phyloP scores from a whole-genome alignment of 2,113 vertebrate genomes.

The Scomber colias region DNA sequence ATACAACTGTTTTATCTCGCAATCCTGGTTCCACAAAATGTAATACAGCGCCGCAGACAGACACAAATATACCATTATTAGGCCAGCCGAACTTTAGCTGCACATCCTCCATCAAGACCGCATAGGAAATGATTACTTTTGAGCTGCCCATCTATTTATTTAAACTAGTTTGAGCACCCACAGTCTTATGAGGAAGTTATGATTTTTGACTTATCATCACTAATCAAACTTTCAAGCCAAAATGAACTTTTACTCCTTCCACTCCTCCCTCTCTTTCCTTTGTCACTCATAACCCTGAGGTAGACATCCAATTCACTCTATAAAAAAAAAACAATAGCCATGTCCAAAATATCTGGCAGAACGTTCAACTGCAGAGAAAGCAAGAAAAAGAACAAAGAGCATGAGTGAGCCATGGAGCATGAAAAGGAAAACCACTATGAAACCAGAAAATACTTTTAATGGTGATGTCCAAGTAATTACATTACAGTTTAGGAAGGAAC shows the following conservation, averaged over 20 bases:
- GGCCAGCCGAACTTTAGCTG: not conserved
- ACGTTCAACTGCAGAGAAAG: constrained; percentile 18
- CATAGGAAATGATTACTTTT: constrained; percentile 3
- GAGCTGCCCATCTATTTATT: constrained; percentile 4
- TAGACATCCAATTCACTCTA: constrained; percentile 2
- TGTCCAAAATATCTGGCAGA: constrained; percentile 41
- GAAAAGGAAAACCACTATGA: constrained; percentile 33
- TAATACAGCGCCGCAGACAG: constrained; percentile 4
- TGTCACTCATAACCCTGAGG: constrained; percentile 14
- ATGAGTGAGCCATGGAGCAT: constrained; percentile 1
- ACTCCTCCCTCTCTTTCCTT: constrained; percentile 8
- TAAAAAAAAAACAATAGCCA: constrained; percentile 3
- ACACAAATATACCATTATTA: constrained; percentile 7
- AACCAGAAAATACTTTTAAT: constrained; percentile 21
- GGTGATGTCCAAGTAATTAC: constrained; percentile 23
- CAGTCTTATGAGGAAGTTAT: not conserved
- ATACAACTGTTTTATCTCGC: constrained; percentile 37
- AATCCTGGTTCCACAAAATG: constrained; percentile 6
- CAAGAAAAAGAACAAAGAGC: constrained; percentile 9
- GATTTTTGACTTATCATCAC: not conserved
- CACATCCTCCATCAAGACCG: constrained; percentile 15
- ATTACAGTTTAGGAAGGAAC: not conserved
- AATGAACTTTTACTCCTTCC: not conserved
- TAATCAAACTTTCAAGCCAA: constrained; percentile 1
- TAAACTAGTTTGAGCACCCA: not conserved